Conservation (phyloP, 2,797 vertebrate genomes). For the Staurois parvus region DNA sequence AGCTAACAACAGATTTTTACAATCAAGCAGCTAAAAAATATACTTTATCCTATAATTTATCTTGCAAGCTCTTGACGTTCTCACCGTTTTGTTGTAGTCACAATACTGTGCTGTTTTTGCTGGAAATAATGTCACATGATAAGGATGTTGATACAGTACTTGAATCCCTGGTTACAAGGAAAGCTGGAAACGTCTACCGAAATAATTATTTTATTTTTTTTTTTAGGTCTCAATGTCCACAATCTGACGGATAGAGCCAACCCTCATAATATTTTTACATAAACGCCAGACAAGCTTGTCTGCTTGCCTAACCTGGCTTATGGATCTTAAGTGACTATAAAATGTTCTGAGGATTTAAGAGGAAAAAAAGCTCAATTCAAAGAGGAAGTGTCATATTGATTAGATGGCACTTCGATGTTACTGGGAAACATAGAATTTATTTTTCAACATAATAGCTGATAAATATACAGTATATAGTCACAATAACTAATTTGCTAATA, state of each 20-base stretch:
- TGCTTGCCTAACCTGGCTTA: constrained; percentile 68
- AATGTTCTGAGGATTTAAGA: constrained; percentile 33
- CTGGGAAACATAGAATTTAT: background rate
- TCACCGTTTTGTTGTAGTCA: constrained; percentile 63
- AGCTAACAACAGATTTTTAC: too few species aligned
- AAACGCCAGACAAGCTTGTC: constrained; percentile 74
- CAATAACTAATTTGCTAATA: background rate
- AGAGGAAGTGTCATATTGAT: constrained; percentile 32
- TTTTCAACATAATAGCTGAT: background rate
- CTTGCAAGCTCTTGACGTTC: constrained; percentile 69
- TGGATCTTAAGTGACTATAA: constrained; percentile 67
- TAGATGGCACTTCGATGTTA: constrained; percentile 39
- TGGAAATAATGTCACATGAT: constrained; percentile 62
- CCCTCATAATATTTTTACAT: constrained; percentile 78
- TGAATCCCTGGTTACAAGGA: constrained; percentile 67
- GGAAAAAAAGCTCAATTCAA: constrained; percentile 58
- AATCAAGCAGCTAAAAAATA: constrained; percentile 65
- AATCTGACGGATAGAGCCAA: constrained; percentile 66
- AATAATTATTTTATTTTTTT: constrained; percentile 55
- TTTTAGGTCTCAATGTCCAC: constrained; percentile 67
- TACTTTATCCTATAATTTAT: constrained; percentile 68
- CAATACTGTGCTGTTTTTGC: constrained; percentile 58
- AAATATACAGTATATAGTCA: background rate
- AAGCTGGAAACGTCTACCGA: constrained; percentile 64
- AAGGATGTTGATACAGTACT: constrained; percentile 64